Evolutionary conservation across 2,797 vertebrate genomes (phyloP), one percentile per base, ranked within the genome.

Genomic region (Anguilla anguilla): DNA sequence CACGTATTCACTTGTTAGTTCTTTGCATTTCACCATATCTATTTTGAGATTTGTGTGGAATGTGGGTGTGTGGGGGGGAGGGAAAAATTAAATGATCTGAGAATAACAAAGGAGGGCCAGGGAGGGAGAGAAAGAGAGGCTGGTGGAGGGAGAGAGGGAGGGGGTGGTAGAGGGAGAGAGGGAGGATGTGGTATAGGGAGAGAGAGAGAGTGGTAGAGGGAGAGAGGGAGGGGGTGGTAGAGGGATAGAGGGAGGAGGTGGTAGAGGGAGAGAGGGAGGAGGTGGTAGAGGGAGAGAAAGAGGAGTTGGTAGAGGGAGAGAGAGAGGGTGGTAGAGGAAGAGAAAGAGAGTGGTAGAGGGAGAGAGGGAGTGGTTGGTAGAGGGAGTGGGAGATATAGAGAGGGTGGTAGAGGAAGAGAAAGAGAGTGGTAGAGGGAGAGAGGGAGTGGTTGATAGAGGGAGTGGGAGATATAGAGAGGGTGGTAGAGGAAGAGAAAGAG

Each of bases 11-110:
- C 17, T 43, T 81, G 77, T 81, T 51, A 49, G 77, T 19, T 35
- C 35, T 79, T 81, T 81, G 77, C 22, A 25, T 81, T 81, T 81
- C 77, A 81, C 39, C 77, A 51, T 25, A n/a, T 46, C 77, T 81
- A 81, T 81, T 81, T 81, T 49, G 19, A 81, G 43, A 51, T 81
- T 81, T 51, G 49, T 81, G 17, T 22, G 74, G 39, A 79, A 4
- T 43, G 61, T 64, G 61, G 43, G 0, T 6, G 35, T 10, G 72
- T 13, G 19, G 77, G 11, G 39, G 39, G 15, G 25, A 0, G 35
- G 74, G 77, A 31, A 49, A 46, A 81, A 81, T 6, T 0, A 2
- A 46, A 46, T 49, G n/a, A 46, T 46, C 43, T 81, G 13, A 43
- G 31, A 19, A 46, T 79, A 79, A 43, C 43, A 49, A 49, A n/a